Conservation (phyloP, 2,888 invertebrate genomes). For the Oscheius sp. region DNA sequence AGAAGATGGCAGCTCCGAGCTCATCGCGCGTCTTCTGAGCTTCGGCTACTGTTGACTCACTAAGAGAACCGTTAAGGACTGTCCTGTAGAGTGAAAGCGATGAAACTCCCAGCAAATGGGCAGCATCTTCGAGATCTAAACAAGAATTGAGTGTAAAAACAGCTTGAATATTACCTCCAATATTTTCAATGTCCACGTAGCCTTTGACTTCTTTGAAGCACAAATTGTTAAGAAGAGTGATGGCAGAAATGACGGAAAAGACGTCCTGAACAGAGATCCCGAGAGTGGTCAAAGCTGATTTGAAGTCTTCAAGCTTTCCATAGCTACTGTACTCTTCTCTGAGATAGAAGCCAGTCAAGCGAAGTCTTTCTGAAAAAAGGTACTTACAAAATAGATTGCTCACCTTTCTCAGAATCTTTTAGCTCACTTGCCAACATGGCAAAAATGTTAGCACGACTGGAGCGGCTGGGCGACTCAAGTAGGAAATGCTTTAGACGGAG, state of each 20-base stretch:
- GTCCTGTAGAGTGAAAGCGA: slow-evolving; percentile 47
- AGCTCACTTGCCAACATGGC: slow-evolving; percentile 54
- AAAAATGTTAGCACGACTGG: slow-evolving; percentile 53
- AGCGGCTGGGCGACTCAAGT: slow-evolving; percentile 50
- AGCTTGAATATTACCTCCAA: slow-evolving; percentile 36
- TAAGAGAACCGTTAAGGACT: slow-evolving; percentile 15
- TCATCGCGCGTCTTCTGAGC: slow-evolving; percentile 45
- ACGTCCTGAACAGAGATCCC: slow-evolving; percentile 46
- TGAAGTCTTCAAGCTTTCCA: slow-evolving; percentile 50
- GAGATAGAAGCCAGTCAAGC: slow-evolving; percentile 51
- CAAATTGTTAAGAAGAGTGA: slow-evolving; percentile 50
- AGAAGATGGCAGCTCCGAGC: slow-evolving; percentile 46
- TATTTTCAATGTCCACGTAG: slow-evolving; percentile 48
- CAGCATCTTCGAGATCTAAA: slow-evolving; percentile 54
- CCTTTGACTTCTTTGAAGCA: slow-evolving; percentile 43
- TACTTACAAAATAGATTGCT: not conserved
- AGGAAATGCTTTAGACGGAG: slow-evolving; percentile 46
- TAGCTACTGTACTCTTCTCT: slow-evolving; percentile 47
- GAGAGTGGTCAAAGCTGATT: slow-evolving; percentile 37
- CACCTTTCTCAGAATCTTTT: slow-evolving; percentile 47
- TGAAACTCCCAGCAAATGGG: slow-evolving; percentile 46
- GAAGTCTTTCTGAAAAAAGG: slow-evolving; percentile 38
- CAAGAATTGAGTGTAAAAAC: not conserved
- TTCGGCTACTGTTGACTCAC: slow-evolving; percentile 34
- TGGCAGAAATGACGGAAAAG: slow-evolving; percentile 48